A percentile compares a stretch with the other conserved stretches of the same genome.
Evolutionary conservation across 2,797 vertebrate genomes (phyloP).

Genomic region (Poecile montanus): DNA sequence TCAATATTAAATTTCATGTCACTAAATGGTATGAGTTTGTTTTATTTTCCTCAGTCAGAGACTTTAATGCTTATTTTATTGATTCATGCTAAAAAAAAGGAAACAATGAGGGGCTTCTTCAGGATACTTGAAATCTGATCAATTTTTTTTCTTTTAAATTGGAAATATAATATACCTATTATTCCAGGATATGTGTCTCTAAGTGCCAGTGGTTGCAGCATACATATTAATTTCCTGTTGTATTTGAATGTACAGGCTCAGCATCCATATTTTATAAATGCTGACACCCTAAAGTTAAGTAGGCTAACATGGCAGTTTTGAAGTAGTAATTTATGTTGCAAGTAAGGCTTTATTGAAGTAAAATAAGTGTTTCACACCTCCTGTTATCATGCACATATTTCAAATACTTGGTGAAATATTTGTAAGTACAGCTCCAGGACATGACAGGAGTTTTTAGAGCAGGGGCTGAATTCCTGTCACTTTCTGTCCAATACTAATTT

Average conservation of each 20-base stretch:
- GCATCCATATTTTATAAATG: not conserved
- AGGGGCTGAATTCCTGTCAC: not conserved
- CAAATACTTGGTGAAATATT: not conserved
- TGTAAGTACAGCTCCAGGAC: not conserved
- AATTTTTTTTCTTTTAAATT: constrained; percentile 58
- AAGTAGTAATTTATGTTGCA: constrained; percentile 27
- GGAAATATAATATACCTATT: constrained; percentile 53
- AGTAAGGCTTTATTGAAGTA: constrained; percentile 4
- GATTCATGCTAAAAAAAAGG: constrained; percentile 44
- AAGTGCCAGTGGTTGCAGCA: constrained; percentile 38
- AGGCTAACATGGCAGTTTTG: not conserved
- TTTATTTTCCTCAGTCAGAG: constrained; percentile 67
- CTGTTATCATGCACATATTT: not conserved
- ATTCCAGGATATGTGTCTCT: constrained; percentile 38
- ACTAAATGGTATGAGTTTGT: constrained; percentile 42
- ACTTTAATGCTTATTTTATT: constrained; percentile 64
- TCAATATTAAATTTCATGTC: constrained; percentile 37
- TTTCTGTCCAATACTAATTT: not conserved
- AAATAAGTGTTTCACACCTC: not conserved
- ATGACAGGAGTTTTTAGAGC: not conserved
- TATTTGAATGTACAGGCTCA: constrained; percentile 26
- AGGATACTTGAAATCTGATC: constrained; percentile 61
- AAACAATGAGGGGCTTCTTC: constrained; percentile 49
- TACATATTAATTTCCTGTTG: constrained; percentile 47
- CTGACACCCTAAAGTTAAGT: constrained; percentile 3